Conservation (phyloP, 2,888 invertebrate genomes). For the Lasioglossum figueresi region DNA sequence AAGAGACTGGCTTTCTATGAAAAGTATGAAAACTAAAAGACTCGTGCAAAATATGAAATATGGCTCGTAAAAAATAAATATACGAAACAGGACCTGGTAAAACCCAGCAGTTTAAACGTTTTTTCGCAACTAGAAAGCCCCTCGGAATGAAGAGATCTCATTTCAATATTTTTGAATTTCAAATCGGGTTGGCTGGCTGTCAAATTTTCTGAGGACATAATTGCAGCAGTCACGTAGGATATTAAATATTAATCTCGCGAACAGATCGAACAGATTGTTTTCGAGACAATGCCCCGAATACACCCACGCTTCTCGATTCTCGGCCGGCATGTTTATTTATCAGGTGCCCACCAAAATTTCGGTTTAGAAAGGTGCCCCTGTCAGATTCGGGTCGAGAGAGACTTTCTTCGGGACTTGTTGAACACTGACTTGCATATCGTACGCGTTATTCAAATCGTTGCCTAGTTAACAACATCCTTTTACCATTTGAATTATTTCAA, state of each 20-base stretch:
- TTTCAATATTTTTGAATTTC: conserved; percentile 10
- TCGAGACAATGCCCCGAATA: neutral
- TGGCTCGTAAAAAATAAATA: neutral
- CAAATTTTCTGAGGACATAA: neutral
- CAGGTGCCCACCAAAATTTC: conserved; percentile 43
- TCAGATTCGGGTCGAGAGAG: conserved; percentile 70
- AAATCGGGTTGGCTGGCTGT: neutral
- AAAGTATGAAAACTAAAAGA: neutral
- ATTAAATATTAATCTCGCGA: neutral
- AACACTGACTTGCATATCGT: conserved; percentile 16
- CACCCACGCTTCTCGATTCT: neutral
- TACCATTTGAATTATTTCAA: neutral
- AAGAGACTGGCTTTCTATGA: neutral
- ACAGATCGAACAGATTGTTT: conserved; percentile 10
- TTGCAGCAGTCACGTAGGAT: neutral
- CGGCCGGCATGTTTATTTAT: conserved; percentile 28
- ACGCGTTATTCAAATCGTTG: neutral
- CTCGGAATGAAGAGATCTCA: neutral
- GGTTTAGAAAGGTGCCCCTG: conserved; percentile 76
- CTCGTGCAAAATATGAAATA: neutral
- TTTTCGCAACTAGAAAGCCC: neutral
- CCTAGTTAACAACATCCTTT: neutral
- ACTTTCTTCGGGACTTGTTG: conserved; percentile 60
- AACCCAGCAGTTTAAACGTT: neutral
- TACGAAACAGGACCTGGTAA: neutral